A percentile compares a stretch with the other conserved stretches of the same genome.
These are phyloP conservation scores for Chaitophorus viminalis DNA, from an alignment of 2,888 invertebrate genomes.

Conservation along the genomic window DNA sequence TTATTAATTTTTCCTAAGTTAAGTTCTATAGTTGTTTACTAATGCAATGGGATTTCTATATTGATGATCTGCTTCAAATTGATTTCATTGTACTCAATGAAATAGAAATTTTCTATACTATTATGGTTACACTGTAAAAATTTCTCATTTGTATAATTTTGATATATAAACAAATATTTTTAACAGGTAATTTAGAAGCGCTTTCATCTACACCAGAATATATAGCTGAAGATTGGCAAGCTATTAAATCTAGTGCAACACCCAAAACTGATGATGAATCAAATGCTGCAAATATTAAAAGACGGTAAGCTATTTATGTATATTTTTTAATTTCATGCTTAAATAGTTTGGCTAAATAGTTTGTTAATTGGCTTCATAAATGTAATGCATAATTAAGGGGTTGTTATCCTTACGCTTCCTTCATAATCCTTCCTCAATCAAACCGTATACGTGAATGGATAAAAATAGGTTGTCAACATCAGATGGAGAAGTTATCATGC, in stretches of 20 bases:
- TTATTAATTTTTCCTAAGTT: not conserved
- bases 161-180: not conserved
- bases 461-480: constrained; percentile 60
- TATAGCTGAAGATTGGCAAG: constrained; percentile 47
- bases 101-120: too few relatives aligned
- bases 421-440: constrained; percentile 57
- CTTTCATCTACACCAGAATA: constrained; percentile 42
- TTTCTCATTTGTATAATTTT: too few relatives aligned
- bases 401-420: constrained; percentile 59
- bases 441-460: constrained; percentile 61
- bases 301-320: constrained; percentile 35
- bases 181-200: constrained; percentile 6
- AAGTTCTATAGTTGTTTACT: too few relatives aligned
- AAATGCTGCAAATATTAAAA: not conserved
- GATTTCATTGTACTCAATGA: too few relatives aligned
- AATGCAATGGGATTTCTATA: too few relatives aligned
- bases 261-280: not conserved
- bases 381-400: constrained; percentile 51
- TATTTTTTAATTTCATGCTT: constrained; percentile 30
- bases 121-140: too few relatives aligned
- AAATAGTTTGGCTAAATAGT: constrained; percentile 52
- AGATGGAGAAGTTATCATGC: constrained; percentile 58
- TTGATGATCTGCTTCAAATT: too few relatives aligned
- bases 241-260: constrained; percentile 8
- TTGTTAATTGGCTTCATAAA: constrained; percentile 39